A percentile compares a stretch with the other conserved stretches of the same genome.
phyloP scores from a whole-genome alignment of 1,140 invertebrate genomes.

The Phenacoccus solenopsis region DNA sequence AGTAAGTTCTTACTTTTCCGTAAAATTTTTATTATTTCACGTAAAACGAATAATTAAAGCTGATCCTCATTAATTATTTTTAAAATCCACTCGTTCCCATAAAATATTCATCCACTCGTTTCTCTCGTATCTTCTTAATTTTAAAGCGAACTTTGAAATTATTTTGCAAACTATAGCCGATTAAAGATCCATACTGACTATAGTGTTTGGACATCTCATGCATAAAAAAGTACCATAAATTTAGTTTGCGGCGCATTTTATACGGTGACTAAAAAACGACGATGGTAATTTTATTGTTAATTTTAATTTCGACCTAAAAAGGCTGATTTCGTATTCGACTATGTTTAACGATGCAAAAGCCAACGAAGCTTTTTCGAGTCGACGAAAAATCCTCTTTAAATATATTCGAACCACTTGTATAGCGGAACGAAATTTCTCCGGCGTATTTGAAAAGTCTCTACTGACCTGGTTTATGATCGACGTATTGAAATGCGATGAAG shows the following conservation, averaged over 20 bases:
- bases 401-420: not conserved
- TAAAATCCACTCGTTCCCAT: no score
- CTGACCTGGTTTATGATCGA: not conserved
- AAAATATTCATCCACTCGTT: no score
- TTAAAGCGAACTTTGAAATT: no score
- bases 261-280: no score
- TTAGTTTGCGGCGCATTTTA: not conserved
- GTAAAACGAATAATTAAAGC: not conserved
- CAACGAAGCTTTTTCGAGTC: not conserved
- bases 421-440: not conserved
- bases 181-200: not conserved
- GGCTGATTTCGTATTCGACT: not conserved
- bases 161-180: not conserved
- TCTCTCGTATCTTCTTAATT: not conserved
- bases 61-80: no score
- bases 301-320: not conserved
- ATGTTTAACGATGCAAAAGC: not conserved
- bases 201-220: not conserved
- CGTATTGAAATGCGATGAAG: not conserved
- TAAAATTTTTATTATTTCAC: not conserved
- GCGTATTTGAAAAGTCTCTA: not conserved
- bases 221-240: not conserved
- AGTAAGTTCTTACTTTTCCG: not conserved
- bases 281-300: not conserved
- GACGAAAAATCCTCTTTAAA: not conserved